Percentiles rank a stretch among this genome's conserved stretches.
Conservation (phyloP, 2,113 vertebrate genomes). For the Myiagra hebetior region DNA sequence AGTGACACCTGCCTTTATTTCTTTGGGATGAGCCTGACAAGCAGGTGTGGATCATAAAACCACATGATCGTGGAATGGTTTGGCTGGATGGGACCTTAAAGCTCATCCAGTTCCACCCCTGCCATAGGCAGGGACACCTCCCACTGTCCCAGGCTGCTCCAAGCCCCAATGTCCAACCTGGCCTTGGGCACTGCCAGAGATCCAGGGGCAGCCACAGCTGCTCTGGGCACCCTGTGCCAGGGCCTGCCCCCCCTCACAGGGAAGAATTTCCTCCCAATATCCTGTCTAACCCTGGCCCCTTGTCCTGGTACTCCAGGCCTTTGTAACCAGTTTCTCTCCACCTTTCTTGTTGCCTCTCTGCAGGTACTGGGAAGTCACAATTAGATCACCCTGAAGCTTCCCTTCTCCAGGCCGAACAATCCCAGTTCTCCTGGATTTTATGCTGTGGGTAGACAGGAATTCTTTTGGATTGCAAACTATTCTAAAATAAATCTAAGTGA, state of each 20-base stretch:
- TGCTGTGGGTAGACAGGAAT: background rate
- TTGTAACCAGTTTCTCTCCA: background rate
- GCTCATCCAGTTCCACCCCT: background rate
- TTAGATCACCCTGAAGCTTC: background rate
- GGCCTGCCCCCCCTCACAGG: background rate
- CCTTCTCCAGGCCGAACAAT: background rate
- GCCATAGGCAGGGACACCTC: background rate
- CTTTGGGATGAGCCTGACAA: background rate
- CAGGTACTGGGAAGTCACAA: background rate
- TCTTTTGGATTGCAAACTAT: background rate
- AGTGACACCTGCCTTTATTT: background rate
- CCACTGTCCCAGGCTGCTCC: background rate
- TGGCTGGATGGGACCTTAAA: background rate
- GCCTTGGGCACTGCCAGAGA: background rate
- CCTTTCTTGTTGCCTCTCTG: background rate
- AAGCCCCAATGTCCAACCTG: background rate
- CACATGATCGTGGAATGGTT: background rate
- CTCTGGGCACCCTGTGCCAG: background rate
- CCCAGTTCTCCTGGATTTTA: background rate
- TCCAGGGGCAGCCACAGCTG: background rate
- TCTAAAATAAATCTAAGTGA: background rate
- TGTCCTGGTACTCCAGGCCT: background rate
- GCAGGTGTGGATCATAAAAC: background rate
- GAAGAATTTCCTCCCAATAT: background rate
- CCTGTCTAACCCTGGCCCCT: background rate